Base-by-base conservation (phyloP, 2,797 vertebrate species). In the Hoplostethus atlanticus region DNA sequence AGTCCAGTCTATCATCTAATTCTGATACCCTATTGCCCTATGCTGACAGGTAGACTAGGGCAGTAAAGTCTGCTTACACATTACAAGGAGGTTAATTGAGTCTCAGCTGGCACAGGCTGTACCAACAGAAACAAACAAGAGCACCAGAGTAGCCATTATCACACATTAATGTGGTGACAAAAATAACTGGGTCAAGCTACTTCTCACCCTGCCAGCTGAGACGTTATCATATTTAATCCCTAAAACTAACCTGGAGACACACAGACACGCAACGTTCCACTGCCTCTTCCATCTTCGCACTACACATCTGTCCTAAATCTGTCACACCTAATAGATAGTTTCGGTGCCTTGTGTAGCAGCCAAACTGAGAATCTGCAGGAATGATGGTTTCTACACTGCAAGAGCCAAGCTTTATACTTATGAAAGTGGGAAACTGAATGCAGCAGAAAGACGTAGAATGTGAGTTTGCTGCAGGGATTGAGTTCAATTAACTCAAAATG, bases 301-400 rank as follows among this genome's bases (percentile, higher is more conserved):
- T 73, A 79, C n/a, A 52, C 50, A 40, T 42, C 42, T 80, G 63
- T 84, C 72, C 63, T 77, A 73, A 82, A 80, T 71, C 67, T 79
- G 78, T 66, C 82, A 73, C 15, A 42, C 31, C n/a, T 51, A 63
- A 83, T 79, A 76, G 57, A 83, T 78, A 63, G 42, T 51, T 69
- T 30, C 17, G 68, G 64, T 44, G 42, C 8, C 52, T 74, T 68
- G 40, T 69, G 52, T 69, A 8, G 12, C 31, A 64, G 66, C 64
- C 55, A 77, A 72, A 63, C n/a, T 54, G 17, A 16, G 52, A 67
- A 61, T 40, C 5, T 0, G 1, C 16, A 30, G 55, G 54, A 83
- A 30, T 56, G 59, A 82, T 71, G n/a, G 47, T 51, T 71, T 65
- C 15, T 68, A 21, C 67, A 40, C 10, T 30, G 46, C 6, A 50